Evolutionary conservation across 2,113 vertebrate genomes (phyloP), one percentile per base, ranked within the genome.

Genomic region (Callopanchax toddi): DNA sequence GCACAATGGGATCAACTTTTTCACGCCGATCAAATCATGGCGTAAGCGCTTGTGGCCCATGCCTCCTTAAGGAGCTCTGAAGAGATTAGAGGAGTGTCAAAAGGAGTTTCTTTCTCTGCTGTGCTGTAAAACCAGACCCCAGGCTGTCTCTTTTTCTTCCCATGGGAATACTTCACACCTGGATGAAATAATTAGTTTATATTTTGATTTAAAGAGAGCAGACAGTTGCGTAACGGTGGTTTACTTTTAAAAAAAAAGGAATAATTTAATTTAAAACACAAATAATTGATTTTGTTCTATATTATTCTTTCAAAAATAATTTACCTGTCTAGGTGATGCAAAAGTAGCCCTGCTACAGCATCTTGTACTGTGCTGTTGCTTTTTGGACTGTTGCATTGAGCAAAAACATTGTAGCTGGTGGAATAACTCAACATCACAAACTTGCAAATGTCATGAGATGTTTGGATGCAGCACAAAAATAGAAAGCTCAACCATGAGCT

Each of bases 1-100:
- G 56, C 55, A 52, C 54, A 79, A 67, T 46, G 39, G 37, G 59
- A 73, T 74, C 22, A 70, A 56, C 34, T 26, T 72, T 56, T 74
- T 69, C 29, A 60, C 29, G 44, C 18, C 5, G 11, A 66, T 71
- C 45, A 45, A 55, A 56, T 77, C 63, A 37, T 15, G 17, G 22
- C 40, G 16, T 54, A 49, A 59, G 62, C 32, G 5, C 46, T 45
- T 74, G 44, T 65, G 66, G 61, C 48, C 45, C 55, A n/a, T 48
- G 3, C 23, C 55, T 58, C 42, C 42, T 59, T 59, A 56, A 68
- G 67, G 55, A 65, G 59, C 63, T 67, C 57, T 57, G 36, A 40
- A 22, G 40, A 61, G 73, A 82, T 77, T 71, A 68, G 43, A 32
- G 3, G 37, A 21, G 57, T 42, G 29, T 59, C 55, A 43, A 13